Conservation (phyloP, 2,888 invertebrate species). For the Plebejus melissa region DNA sequence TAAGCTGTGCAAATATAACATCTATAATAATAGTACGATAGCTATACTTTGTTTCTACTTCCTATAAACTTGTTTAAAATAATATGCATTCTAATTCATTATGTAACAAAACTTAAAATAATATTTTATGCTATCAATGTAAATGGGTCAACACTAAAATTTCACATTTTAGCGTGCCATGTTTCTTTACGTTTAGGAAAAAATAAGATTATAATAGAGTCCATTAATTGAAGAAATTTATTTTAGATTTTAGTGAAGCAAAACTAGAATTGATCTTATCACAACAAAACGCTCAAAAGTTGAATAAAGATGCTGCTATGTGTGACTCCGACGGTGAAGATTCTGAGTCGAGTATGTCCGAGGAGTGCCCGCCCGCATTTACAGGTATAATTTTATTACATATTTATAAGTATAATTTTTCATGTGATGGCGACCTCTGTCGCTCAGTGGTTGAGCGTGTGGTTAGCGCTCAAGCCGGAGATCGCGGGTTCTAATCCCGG, state of each 20-base stretch:
- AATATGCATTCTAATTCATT: too few relatives aligned
- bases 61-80: too few relatives aligned
- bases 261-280: slow-evolving; percentile 54
- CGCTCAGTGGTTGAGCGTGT: too few relatives aligned
- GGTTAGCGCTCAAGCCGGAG: too few relatives aligned
- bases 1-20: background rate
- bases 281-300: slow-evolving; percentile 39
- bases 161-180: too few relatives aligned
- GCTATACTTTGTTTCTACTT: too few relatives aligned
- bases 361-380: slow-evolving; percentile 16
- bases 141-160: too few relatives aligned
- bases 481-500: too few relatives aligned
- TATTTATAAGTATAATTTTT: too few relatives aligned
- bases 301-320: slow-evolving; percentile 54
- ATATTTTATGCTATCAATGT: too few relatives aligned
- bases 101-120: too few relatives aligned
- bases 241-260: slow-evolving; percentile 62
- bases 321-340: slow-evolving; percentile 43
- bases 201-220: background rate
- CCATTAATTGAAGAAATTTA: background rate
- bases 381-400: background rate
- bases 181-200: background rate
- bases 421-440: too few relatives aligned
- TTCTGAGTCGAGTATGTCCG: slow-evolving; percentile 27
- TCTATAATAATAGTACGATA: background rate